These are phyloP conservation scores for Cataglyphis hispanica DNA, from an alignment of 1,140 invertebrate genomes.

Conservation along the genomic window DNA sequence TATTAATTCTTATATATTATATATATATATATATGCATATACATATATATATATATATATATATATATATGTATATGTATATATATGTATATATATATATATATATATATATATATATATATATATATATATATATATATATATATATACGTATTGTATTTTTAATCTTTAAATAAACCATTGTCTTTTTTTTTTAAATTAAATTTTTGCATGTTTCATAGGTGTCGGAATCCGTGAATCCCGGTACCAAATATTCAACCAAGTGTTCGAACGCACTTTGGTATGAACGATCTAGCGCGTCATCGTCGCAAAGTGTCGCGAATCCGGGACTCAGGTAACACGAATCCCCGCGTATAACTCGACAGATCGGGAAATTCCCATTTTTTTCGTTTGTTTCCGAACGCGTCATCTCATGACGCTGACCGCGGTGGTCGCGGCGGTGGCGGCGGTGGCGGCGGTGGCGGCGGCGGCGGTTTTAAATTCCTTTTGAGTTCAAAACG, in stretches of 20 bases:
- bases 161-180: not conserved
- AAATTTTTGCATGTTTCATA: not conserved
- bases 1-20: not conserved
- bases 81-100: too few relatives aligned
- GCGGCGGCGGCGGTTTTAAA: slow-evolving; percentile 82
- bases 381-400: slow-evolving; percentile 58
- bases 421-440: slow-evolving; percentile 24
- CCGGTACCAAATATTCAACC: not conserved
- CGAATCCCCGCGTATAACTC: slow-evolving; percentile 49
- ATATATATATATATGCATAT: not conserved
- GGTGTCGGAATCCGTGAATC: not conserved
- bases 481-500: slow-evolving; percentile 84
- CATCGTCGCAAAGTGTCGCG: slow-evolving; percentile 48
- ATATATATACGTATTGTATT: too few relatives aligned
- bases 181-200: not conserved
- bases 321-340: slow-evolving; percentile 69
- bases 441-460: slow-evolving; percentile 10
- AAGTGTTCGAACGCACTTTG: not conserved
- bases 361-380: slow-evolving; percentile 62
- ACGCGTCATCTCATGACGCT: slow-evolving; percentile 66
- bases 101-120: too few relatives aligned
- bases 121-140: too few relatives aligned
- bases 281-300: slow-evolving; percentile 34
- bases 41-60: not conserved
- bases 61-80: too few relatives aligned